Evolutionary conservation across 2,888 invertebrate genomes (phyloP).

Genomic region (Drosophila kuntzei): DNA sequence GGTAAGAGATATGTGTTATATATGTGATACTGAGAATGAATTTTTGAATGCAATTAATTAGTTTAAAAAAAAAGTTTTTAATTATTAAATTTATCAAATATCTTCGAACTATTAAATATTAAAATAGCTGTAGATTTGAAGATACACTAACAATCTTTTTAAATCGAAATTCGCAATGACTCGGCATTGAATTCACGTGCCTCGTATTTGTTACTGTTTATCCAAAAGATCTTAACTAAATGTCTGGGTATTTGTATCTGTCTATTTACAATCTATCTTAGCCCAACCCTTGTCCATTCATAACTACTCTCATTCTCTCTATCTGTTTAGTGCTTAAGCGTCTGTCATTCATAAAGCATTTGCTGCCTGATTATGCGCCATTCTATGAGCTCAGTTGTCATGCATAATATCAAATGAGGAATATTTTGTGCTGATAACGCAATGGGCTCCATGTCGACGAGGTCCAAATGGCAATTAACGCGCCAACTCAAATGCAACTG

Average conservation of each 20-base stretch:
- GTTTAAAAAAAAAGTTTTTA: too few relatives aligned
- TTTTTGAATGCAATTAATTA: too few relatives aligned
- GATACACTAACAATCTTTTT: too few relatives aligned
- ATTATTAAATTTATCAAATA: too few relatives aligned
- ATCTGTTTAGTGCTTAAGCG: background rate
- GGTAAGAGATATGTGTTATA: too few relatives aligned
- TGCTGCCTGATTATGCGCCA: slow-evolving; percentile 67
- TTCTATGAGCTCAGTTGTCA: slow-evolving; percentile 68
- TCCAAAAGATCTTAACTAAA: slow-evolving; percentile 32
- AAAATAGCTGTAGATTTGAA: too few relatives aligned
- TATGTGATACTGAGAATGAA: too few relatives aligned
- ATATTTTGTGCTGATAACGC: slow-evolving; percentile 47
- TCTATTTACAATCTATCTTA: background rate
- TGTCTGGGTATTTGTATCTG: slow-evolving; percentile 2
- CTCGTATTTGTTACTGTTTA: slow-evolving; percentile 26
- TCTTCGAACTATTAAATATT: too few relatives aligned
- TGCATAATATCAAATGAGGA: slow-evolving; percentile 67
- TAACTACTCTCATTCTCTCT: background rate
- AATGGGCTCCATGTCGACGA: slow-evolving; percentile 50
- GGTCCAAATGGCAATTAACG: slow-evolving; percentile 74
- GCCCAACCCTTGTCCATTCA: background rate
- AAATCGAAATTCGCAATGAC: too few relatives aligned
- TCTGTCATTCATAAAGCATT: slow-evolving; percentile 55
- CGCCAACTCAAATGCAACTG: slow-evolving; percentile 73
- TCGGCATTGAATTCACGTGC: too few relatives aligned